Base-by-base conservation (phyloP, 2,797 vertebrate genomes). In the Numenius phaeopus region DNA sequence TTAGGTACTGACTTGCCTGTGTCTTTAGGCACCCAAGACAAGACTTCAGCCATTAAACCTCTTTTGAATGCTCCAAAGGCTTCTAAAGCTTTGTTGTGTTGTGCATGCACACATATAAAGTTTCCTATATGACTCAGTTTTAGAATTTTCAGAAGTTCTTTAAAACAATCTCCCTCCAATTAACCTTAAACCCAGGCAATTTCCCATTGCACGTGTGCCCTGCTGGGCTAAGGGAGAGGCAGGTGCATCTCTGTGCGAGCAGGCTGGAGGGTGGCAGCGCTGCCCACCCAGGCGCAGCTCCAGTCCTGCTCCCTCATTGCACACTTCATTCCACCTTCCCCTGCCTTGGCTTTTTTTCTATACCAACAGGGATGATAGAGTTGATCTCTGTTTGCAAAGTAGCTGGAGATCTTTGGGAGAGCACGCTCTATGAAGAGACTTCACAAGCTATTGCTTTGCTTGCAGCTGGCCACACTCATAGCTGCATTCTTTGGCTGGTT, bases 401-500 rank as follows among this genome's bases (percentile, higher is more conserved):
- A 54, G 23, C 55, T 64, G 69, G 61, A 80, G 61, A 80, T 50
- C 59, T 47, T 52, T 49, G 46, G 46, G 40, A 55, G 30, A 61
- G 32, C 2, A 2, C 23, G 18, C 34, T 54, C 42, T 18, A 11
- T 73, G 32, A 61, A 37, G 18, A 62, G 39, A 44, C 32, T 81
- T 61, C n/a, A 57, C 70, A 70, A 94, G 55, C 82, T 85, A 21
- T 64, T 78, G 49, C 62, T 83, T 34, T 49, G 61, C 42, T 90
- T 1, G 1, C 72, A 78, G 72, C 91, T 71, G 70, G 66, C 76
- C 57, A 54, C 0, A 2, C 80, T 91, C 29, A 4, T 50, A 78
- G 50, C 73, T 83, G 64, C 91, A 93, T 97, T 97, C 85, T 94
- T 95, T 1, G 2, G n/a, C 82, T 94, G 73, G 58, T 22, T 94